Base-by-base conservation (phyloP, 2,113 vertebrate genomes). In the Sinosuthora webbiana region DNA sequence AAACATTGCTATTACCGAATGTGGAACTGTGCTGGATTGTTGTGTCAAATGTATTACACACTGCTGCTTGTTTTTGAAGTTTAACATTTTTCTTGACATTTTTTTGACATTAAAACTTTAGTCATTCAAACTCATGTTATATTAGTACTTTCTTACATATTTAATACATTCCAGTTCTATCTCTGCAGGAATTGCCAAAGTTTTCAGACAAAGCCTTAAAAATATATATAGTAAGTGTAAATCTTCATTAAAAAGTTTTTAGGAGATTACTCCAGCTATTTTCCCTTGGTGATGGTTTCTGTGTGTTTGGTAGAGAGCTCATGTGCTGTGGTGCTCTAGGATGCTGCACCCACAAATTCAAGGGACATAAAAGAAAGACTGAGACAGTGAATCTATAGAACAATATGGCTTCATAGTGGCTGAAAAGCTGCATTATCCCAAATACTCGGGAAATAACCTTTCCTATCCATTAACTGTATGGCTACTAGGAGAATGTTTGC, bases 81-180 rank as follows among this genome's bases (percentile, higher is more conserved):
- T 22, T 82, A 89, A 71, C 69, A 21, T 62, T 70, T 90, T 84
- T 75, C n/a, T 6, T 87, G 16, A 86, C 49, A 24, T 92, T 90
- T 94, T 94, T 78, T 79, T 95, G 76, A 78, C 69, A 44, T 85
- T 88, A 23, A 65, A 90, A 80, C 35, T 77, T 69, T 14, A 95
- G 44, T 78, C 49, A 44, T 59, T 93, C 64, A 89, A 63, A 75
- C 41, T 82, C 19, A 3, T 57, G 56, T 86, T 59, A 24, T 22
- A 24, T 70, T 91, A 82, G 45, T 64, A 79, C 52, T 79, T 92
- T 39, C 65, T 89, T 71, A 52, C 56, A 68, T 93, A 87, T 93
- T 93, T 95, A 94, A 87, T 91, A 27, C 25, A 30, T 64, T 89
- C 63, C 60, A 93, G 52, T 70, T 94, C 76, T 84, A 41, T 68